Evolutionary conservation across 2,113 vertebrate species (phyloP).

Genomic region (Pygoscelis adeliae): DNA sequence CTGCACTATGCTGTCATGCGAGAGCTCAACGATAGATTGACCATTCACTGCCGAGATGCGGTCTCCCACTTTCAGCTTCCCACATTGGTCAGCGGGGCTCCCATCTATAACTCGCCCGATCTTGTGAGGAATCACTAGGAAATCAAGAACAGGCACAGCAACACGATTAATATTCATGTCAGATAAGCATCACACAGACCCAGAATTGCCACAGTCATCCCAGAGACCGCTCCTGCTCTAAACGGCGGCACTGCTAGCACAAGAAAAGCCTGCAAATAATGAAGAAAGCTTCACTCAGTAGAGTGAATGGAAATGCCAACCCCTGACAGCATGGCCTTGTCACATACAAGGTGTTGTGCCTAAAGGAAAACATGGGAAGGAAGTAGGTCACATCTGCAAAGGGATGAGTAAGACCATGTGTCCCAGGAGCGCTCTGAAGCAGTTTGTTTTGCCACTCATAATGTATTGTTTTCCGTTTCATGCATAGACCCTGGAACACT

Average conservation of each 20-base stretch:
- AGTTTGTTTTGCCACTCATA: neutral
- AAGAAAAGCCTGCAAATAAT: neutral
- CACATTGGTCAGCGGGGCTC: slow-evolving; percentile 91
- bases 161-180: fast-evolving
- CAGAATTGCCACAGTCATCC: fast-evolving
- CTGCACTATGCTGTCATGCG: slow-evolving; percentile 94
- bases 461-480: neutral
- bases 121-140: slow-evolving; percentile 94
- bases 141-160: neutral
- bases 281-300: neutral
- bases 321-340: neutral
- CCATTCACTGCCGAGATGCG: slow-evolving; percentile 94
- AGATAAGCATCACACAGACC: no score
- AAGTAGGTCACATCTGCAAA: neutral
- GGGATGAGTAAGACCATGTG: neutral
- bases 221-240: fast-evolving
- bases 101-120: slow-evolving; percentile 96
- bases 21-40: slow-evolving; percentile 90
- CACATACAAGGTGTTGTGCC: neutral
- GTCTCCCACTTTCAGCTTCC: slow-evolving; percentile 92
- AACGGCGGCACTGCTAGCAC: neutral
- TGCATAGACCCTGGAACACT: fast-evolving
- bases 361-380: neutral
- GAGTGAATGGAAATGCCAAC: neutral
- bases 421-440: neutral